phyloP scores from a whole-genome alignment of 2,797 vertebrate species.

The Leontopithecus rosalia region DNA sequence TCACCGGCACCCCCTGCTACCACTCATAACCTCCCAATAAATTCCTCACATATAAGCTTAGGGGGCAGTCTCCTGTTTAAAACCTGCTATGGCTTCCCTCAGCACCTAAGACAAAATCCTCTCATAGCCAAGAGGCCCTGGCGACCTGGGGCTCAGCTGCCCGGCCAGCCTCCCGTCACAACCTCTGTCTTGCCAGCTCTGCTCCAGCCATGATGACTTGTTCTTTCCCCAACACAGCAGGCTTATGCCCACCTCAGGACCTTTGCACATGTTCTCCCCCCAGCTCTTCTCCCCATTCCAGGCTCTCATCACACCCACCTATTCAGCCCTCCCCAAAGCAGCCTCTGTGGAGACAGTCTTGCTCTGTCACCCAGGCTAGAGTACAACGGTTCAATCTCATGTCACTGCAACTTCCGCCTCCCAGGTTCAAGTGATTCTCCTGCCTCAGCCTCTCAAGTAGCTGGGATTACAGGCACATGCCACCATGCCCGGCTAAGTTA shows the following conservation, averaged over 20 bases:
- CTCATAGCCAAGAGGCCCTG: neutral
- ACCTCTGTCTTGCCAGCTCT: neutral
- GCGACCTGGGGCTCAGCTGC: neutral
- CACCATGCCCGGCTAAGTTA: neutral
- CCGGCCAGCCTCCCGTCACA: neutral
- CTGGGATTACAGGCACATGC: neutral
- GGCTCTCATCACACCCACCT: neutral
- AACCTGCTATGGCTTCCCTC: neutral
- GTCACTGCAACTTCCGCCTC: neutral
- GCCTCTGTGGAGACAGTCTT: neutral
- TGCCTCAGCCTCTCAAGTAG: neutral
- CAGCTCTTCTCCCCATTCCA: neutral
- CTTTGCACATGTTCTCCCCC: neutral
- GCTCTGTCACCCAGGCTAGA: neutral
- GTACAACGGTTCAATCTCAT: neutral
- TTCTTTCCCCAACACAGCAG: neutral
- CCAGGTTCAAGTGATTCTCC: neutral
- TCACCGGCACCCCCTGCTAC: rapidly evolving
- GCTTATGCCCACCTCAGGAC: neutral
- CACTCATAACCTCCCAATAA: neutral
- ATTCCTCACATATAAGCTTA: neutral
- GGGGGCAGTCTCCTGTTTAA: neutral
- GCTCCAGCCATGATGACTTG: neutral
- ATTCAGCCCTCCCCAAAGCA: neutral
- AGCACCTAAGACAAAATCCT: neutral